These are phyloP conservation scores for Sebastes iracundus DNA, from an alignment of 2,797 vertebrate genomes.

Conservation along the genomic window DNA sequence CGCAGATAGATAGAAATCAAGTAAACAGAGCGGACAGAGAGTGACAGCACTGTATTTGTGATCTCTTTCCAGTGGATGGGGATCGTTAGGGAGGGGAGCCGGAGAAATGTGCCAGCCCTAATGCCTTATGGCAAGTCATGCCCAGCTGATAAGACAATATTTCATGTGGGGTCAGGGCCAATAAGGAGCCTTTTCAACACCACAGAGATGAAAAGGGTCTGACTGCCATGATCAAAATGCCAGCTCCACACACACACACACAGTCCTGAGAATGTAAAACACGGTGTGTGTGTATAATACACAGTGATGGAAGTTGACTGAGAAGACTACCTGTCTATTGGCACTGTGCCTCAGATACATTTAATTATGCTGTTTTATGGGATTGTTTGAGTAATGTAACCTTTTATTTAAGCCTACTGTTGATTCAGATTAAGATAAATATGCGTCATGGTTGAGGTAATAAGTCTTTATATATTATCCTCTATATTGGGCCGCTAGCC, in stretches of 20 bases:
- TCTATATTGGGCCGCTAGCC: not conserved
- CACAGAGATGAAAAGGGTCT: constrained; percentile 70
- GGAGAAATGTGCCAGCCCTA: constrained; percentile 69
- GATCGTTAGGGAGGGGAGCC: constrained; percentile 41
- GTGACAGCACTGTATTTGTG: constrained; percentile 67
- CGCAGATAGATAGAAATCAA: constrained; percentile 53
- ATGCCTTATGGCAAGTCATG: constrained; percentile 79
- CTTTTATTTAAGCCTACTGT: not conserved
- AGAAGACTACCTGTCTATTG: not conserved
- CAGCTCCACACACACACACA: constrained; percentile 32
- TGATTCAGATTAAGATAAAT: constrained; percentile 20
- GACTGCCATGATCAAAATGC: constrained; percentile 71
- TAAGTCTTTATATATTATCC: not conserved
- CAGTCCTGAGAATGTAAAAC: constrained; percentile 23
- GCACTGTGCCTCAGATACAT: not conserved
- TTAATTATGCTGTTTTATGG: not conserved
- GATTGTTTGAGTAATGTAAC: constrained; percentile 14
- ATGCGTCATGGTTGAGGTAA: constrained; percentile 8
- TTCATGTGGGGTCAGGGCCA: constrained; percentile 80
- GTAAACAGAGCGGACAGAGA: constrained; percentile 62
- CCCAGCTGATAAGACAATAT: constrained; percentile 82
- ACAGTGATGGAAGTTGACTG: not conserved
- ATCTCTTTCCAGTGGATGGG: constrained; percentile 56
- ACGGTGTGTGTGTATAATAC: not conserved
- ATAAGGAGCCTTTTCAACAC: constrained; percentile 80